Percentiles rank a stretch among this genome's conserved stretches.
phyloP scores from a whole-genome alignment of 2,113 vertebrate species.

The Hippocampus zosterae region DNA sequence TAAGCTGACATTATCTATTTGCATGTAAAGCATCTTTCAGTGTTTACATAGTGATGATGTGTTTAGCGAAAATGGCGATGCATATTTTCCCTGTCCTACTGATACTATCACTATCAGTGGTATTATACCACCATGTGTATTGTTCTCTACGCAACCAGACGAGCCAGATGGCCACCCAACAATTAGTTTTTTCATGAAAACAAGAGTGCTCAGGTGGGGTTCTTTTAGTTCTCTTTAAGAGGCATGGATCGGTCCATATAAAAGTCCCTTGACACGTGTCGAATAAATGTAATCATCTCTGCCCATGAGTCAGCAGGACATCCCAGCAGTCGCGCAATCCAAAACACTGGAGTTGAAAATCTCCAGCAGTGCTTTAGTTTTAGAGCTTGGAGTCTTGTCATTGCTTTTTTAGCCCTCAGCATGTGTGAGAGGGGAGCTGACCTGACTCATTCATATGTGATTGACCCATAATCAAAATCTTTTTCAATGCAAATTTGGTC shows the following conservation, averaged over 20 bases:
- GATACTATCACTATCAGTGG: neutral
- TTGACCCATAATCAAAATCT: neutral
- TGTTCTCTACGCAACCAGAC: neutral
- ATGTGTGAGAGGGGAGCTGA: neutral
- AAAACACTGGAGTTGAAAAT: neutral
- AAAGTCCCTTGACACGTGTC: neutral
- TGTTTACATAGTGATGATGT: too few species aligned
- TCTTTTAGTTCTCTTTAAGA: neutral
- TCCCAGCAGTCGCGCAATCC: neutral
- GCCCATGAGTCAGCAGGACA: neutral
- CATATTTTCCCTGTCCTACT: too few species aligned
- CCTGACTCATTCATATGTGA: neutral
- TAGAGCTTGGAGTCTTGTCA: neutral
- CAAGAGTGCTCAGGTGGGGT: neutral
- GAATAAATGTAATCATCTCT: constrained; percentile 4
- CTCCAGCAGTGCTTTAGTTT: neutral
- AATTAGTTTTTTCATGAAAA: neutral
- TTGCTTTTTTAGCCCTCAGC: neutral
- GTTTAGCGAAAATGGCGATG: too few species aligned
- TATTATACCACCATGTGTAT: too few species aligned
- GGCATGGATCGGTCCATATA: neutral
- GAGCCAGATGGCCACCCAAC: neutral
- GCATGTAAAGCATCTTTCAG: too few species aligned
- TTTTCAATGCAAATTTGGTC: too few species aligned
- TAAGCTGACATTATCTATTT: too few species aligned